A percentile compares a stretch with the other conserved stretches of the same genome.
Conservation (phyloP, 2,797 vertebrate species). For the Platalea minor region DNA sequence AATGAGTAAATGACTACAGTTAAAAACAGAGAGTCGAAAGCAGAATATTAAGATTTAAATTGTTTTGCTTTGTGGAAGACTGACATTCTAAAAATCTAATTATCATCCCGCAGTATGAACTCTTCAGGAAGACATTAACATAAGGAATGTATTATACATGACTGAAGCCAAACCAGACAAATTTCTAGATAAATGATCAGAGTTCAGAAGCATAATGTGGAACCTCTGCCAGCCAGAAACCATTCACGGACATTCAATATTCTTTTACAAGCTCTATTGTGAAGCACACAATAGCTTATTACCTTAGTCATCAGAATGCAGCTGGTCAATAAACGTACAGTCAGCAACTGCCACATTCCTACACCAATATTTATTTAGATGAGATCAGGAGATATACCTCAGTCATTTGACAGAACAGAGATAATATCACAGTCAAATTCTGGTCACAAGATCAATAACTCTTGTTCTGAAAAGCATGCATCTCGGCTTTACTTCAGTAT, state of each 20-base stretch:
- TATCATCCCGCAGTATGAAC: neutral
- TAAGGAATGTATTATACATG: neutral
- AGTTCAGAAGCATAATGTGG: neutral
- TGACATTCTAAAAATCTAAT: slow-evolving; percentile 20
- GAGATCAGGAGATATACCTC: neutral
- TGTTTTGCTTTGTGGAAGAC: neutral
- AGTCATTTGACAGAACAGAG: neutral
- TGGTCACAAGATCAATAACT: neutral
- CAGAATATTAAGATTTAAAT: neutral
- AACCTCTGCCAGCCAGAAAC: neutral
- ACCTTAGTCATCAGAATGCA: slow-evolving; percentile 21
- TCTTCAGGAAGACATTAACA: neutral
- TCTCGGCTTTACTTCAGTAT: neutral
- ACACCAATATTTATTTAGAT: neutral
- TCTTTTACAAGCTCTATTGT: neutral
- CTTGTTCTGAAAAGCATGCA: neutral
- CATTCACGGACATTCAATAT: neutral
- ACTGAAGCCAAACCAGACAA: neutral
- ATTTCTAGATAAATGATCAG: slow-evolving; percentile 1
- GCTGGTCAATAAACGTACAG: neutral
- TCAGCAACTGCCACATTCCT: neutral
- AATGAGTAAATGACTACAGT: neutral
- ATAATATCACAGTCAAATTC: neutral
- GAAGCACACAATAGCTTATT: slow-evolving; percentile 8
- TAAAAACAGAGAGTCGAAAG: neutral